Base-by-base conservation (phyloP, 37 sponge, comb jelly and placozoan species). In the Chondrilla cf. caribensis region DNA sequence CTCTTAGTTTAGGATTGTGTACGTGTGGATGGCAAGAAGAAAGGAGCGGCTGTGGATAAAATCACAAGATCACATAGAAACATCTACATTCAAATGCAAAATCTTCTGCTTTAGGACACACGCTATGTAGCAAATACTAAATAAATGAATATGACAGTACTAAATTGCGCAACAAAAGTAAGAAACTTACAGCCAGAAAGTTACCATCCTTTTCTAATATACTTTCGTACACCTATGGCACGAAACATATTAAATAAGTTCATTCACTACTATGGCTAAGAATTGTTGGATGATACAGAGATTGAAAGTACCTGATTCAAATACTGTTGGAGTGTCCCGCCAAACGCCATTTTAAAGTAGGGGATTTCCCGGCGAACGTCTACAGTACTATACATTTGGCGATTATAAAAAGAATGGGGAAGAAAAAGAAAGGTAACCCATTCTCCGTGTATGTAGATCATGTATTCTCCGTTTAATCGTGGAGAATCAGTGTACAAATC, bases 21-120 rank as follows among this genome's bases (percentile, higher is more conserved):
- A 79, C 83, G 54, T 90, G 90, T 25, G 90, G 90, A 43, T 89
- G 90, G 21, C 54, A 60, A 54, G 82, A 83, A 3, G 90, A 90
- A 11, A 85, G 38, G 25, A 85, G 64, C 35, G 81, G 62, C 89
- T 88, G 38, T 40, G 65, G 40, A 43, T 1, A 2, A 51, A 33
- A 42, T 58, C 37, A 25, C 64, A 80, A 8, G 15, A n/a, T 33
- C 0, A 58, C 79, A n/a, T 22, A 59, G 15, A 39, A 25, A 32
- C 4, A 40, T 2, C 11, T 22, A 15, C 47, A 36, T 22, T 79
- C 18, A 58, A 17, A 58, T 21, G 2, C n/a, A n/a, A n/a, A n/a
- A n/a, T n/a, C n/a, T n/a, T n/a, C n/a, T n/a, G n/a, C n/a, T n/a
- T n/a, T n/a, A n/a, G n/a, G n/a, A n/a, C n/a, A n/a, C n/a, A n/a